Evolutionary conservation across 2,888 invertebrate species (phyloP), one percentile per base, ranked within the genome.

Genomic region (Drosophila longiperda): DNA sequence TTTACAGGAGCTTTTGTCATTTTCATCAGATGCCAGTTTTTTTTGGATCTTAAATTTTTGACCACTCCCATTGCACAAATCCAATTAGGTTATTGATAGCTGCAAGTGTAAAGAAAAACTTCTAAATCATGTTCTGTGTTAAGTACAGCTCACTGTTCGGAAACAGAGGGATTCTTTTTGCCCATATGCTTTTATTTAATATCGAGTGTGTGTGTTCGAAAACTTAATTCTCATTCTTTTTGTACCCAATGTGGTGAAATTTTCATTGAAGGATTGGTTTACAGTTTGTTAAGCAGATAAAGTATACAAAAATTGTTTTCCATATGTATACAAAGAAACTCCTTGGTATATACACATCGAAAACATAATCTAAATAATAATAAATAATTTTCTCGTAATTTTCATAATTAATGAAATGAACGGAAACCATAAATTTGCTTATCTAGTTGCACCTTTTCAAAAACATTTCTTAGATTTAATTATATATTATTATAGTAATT

Each of bases 11-110:
- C 34, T 29, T 52, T 61, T 70, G 68, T 49, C 69, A 57, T 68
- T 57, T 55, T 29, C 50, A 40, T 12, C 57, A 78, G 23, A 45
- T 23, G 45, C 23, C 23, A 23, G 60, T 80, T 80, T 80, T 80
- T 80, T 68, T 78, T 64, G 81, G 58, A 49, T 58, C 76, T 80
- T 26, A 54, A 60, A 48, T 67, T 66, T 42, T 42, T 32, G 38
- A 54, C 57, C 55, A 62, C 36, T 15, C 45, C 36, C 38, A 59
- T 26, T 42, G 59, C 54, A 58, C 50, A 72, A 36, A 57, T 52
- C 36, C 62, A 67, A 53, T 78, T 73, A 55, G n/a, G 53, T 17
- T 58, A 50, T 17, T 26, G 11, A 77, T 59, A 66, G 59, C 55
- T 58, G 7, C 52, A 66, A 61, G 57, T 29, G 54, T 38, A 54